phyloP scores from a whole-genome alignment of 2,888 invertebrate species.

The Rosalia funebris region DNA sequence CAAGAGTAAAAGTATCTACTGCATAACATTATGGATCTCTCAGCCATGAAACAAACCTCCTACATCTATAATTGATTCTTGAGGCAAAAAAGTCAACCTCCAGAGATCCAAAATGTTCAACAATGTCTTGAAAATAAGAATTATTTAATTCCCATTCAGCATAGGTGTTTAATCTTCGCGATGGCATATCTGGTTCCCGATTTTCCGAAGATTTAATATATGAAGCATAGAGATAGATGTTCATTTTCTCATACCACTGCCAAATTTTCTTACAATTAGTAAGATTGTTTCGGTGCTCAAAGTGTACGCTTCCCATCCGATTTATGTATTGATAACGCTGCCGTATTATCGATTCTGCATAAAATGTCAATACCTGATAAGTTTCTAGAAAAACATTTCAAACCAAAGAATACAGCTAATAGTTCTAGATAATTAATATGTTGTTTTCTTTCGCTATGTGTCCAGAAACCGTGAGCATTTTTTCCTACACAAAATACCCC shows the following conservation, averaged over 20 bases:
- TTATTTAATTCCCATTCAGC: slow-evolving; percentile 14
- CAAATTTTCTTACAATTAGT: slow-evolving; percentile 24
- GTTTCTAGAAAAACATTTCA: slow-evolving; percentile 31
- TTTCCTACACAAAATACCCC: no score
- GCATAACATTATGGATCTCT: slow-evolving; percentile 42
- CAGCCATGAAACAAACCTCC: slow-evolving; percentile 49
- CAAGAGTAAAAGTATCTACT: slow-evolving; percentile 50
- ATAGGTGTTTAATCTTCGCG: neutral
- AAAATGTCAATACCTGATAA: slow-evolving; percentile 19
- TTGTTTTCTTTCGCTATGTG: slow-evolving; percentile 23
- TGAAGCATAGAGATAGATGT: slow-evolving; percentile 27
- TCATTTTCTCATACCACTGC: slow-evolving; percentile 29
- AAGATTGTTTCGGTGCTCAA: slow-evolving; percentile 5
- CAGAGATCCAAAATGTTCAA: slow-evolving; percentile 8
- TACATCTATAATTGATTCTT: slow-evolving; percentile 42
- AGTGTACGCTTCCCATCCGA: slow-evolving; percentile 29
- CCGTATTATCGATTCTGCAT: slow-evolving; percentile 30
- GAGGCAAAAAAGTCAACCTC: slow-evolving; percentile 31
- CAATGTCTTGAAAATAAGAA: slow-evolving; percentile 9
- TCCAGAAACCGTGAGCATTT: slow-evolving; percentile 42
- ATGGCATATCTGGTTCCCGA: slow-evolving; percentile 23
- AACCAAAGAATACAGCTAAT: slow-evolving; percentile 36
- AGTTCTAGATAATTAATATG: slow-evolving; percentile 33
- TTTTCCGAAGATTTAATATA: slow-evolving; percentile 28
- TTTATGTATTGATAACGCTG: slow-evolving; percentile 32